Conservation (phyloP, 2,888 invertebrate genomes). For the Hoplodrina ambigua region DNA sequence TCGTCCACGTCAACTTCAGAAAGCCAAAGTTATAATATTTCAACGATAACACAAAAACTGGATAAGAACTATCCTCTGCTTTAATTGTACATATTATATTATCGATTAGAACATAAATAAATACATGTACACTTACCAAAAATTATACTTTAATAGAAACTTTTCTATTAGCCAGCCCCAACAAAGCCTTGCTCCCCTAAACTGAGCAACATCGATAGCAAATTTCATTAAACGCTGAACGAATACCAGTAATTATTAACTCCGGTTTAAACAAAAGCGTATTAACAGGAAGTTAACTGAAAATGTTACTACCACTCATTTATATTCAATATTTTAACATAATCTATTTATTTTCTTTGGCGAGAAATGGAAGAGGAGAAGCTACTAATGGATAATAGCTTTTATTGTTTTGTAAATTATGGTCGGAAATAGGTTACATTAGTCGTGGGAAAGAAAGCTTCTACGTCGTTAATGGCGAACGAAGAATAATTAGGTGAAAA, state of each 20-base stretch:
- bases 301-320: conserved; percentile 46
- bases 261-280: conserved; percentile 62
- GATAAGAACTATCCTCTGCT: no score
- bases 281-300: conserved; percentile 54
- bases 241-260: conserved; percentile 59
- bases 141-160: no score
- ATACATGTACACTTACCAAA: no score
- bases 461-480: neutral
- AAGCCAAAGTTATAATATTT: no score
- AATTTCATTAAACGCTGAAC: conserved; percentile 52
- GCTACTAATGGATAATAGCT: conserved; percentile 3
- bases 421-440: conserved; percentile 3
- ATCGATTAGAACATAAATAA: no score
- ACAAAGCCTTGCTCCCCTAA: conserved; percentile 11
- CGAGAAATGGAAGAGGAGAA: neutral
- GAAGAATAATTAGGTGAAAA: no score
- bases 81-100: no score
- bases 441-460: neutral
- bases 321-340: conserved; percentile 41
- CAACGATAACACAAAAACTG: no score
- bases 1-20: no score
- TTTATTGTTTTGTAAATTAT: conserved; percentile 16
- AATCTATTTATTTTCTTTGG: conserved; percentile 37
- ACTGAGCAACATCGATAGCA: conserved; percentile 31
- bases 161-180: neutral